Evolutionary conservation across 2,797 vertebrate species (phyloP).

Genomic region (Garrulus glandarius): DNA sequence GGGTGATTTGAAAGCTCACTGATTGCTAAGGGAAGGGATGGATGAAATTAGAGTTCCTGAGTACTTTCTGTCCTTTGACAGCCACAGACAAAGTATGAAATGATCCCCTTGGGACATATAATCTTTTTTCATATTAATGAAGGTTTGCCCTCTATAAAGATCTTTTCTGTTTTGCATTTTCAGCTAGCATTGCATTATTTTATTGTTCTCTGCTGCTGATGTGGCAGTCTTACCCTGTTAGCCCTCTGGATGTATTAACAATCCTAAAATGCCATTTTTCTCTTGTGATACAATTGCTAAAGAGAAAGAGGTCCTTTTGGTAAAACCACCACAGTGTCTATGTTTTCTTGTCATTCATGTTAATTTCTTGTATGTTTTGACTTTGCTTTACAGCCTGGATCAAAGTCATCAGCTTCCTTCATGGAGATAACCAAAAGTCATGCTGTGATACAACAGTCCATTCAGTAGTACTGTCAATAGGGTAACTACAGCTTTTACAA

Average conservation of each 20-base stretch:
- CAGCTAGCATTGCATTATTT: neutral
- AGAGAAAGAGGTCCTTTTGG: neutral
- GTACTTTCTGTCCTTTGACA: neutral
- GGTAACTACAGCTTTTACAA: neutral
- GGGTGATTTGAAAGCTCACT: neutral
- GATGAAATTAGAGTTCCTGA: neutral
- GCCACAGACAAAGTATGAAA: neutral
- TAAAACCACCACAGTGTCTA: neutral
- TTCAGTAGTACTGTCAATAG: neutral
- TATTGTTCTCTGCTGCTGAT: conserved; percentile 2
- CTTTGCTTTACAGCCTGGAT: neutral
- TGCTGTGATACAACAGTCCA: neutral
- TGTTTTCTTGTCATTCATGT: neutral
- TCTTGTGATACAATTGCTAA: neutral
- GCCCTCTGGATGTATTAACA: neutral
- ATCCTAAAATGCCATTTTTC: neutral
- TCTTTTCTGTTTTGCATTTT: conserved; percentile 7
- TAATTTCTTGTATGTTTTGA: neutral
- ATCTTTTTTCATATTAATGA: neutral
- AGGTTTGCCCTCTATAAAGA: neutral
- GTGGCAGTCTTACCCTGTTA: neutral
- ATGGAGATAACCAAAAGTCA: neutral
- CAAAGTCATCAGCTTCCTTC: neutral
- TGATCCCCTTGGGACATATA: neutral
- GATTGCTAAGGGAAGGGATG: neutral